Base-by-base conservation (phyloP, 2,797 vertebrate genomes). In the Geotrypetes seraphini region DNA sequence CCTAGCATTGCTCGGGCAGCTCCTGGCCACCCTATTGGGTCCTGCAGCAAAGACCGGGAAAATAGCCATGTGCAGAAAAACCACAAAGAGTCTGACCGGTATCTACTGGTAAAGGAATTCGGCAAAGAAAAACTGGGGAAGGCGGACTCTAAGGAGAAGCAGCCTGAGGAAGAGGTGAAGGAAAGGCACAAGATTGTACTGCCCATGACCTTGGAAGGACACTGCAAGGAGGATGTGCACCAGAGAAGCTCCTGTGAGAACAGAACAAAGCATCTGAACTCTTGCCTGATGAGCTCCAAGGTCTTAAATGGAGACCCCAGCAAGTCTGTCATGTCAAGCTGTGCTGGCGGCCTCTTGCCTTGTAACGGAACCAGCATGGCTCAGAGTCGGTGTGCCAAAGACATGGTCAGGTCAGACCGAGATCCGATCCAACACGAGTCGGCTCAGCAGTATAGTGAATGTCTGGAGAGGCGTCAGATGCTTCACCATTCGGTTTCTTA, bases 221-320 rank as follows among this genome's bases (percentile, higher is more conserved):
- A 60, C 58, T 92, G 91, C 71, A 90, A 90, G 43, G 91, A 89
- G 14, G 78, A 85, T 34, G 18, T 73, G 2, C 69, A 69, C 14
- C 65, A 44, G 16, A 75, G 90, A 52, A 78, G 75, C 6, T 13
- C 69, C 2, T 54, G 63, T 0, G 78, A 81, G 2, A 63, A 58
- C 26, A 71, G 72, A 31, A 63, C 73, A 55, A 92, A 91, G 48
- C 82, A 90, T 36, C 79, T 95, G 47, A 78, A 88, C 48, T 88
- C 91, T 50, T 96, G 94, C 60, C 72, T 93, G 48, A 85, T 92
- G 63, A 90, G 85, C 34, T 74, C 87, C 58, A 96, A 96, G 73
- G 84, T 89, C 55, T 79, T 89, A 63, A 89, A 89, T 1, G 83
- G 87, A 2, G 91, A 94, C 11, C 25, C 66, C 12, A 70, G 75